Conservation (phyloP, 2,113 vertebrate genomes). For the Gambusia affinis region DNA sequence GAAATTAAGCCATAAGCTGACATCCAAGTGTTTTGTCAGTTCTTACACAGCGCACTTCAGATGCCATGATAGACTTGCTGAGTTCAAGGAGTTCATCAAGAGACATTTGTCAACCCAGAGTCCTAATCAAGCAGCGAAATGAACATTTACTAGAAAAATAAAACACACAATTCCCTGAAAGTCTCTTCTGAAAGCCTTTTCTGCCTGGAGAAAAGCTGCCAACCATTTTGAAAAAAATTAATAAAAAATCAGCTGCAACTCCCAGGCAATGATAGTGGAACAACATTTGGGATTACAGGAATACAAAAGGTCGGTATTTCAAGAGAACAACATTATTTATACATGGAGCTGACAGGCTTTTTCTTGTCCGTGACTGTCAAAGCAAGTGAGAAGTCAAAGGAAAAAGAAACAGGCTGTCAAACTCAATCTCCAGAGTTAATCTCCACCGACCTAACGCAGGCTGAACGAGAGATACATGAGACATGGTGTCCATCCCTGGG, state of each 20-base stretch:
- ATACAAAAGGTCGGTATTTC: background rate
- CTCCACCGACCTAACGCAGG: background rate
- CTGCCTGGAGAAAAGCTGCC: background rate
- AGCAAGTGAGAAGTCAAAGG: background rate
- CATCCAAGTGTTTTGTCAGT: background rate
- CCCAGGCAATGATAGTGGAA: background rate
- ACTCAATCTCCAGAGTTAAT: background rate
- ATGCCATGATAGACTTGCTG: too few relatives aligned
- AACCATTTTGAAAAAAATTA: background rate
- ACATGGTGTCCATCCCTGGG: background rate
- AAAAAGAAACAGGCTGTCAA: background rate
- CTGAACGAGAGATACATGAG: background rate
- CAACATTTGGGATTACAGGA: background rate
- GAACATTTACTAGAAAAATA: background rate
- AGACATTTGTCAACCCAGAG: too few relatives aligned
- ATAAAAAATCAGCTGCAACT: background rate
- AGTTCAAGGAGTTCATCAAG: too few relatives aligned
- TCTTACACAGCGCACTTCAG: background rate
- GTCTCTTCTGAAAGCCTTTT: background rate
- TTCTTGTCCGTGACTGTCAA: background rate
- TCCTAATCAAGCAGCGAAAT: too few relatives aligned
- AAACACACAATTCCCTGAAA: background rate
- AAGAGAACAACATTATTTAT: background rate
- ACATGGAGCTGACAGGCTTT: background rate
- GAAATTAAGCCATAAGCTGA: background rate